These are phyloP conservation scores for Cyprinodon brontotheroides DNA, from an alignment of 2,113 vertebrate genomes.

Conservation along the genomic window DNA sequence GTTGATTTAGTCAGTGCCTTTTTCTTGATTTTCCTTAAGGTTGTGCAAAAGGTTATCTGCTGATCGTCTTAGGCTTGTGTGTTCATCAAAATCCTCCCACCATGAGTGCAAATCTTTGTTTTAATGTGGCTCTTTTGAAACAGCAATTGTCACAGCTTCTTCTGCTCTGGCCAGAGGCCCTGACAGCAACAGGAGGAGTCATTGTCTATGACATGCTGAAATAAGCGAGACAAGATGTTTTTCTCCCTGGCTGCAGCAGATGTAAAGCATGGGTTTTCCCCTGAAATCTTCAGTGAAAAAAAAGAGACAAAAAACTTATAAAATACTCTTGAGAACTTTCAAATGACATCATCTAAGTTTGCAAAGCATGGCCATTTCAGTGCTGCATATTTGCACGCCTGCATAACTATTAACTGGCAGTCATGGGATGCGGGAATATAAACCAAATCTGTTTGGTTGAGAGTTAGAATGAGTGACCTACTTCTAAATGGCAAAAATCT, in stretches of 20 bases:
- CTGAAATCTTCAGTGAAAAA: conserved; percentile 23
- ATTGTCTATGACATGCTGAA: conserved; percentile 31
- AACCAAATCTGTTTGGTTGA: conserved; percentile 18
- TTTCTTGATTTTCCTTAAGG: conserved; percentile 5
- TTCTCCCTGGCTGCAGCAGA: conserved; percentile 21
- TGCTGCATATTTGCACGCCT: conserved; percentile 56
- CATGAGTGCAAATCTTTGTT: conserved; percentile 13
- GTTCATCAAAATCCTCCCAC: conserved; percentile 23
- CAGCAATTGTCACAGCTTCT: conserved; percentile 38
- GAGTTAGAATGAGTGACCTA: conserved; percentile 2
- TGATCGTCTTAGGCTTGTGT: not conserved
- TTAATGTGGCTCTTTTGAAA: conserved; percentile 18
- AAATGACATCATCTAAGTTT: conserved; percentile 66
- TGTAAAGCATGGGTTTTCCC: conserved; percentile 56
- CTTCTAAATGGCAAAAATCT: conserved; percentile 23
- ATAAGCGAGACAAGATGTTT: conserved; percentile 37
- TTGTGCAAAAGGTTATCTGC: not conserved
- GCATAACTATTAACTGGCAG: conserved; percentile 51
- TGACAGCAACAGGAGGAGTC: conserved; percentile 35
- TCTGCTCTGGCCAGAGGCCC: conserved; percentile 17
- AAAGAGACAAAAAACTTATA: conserved; percentile 24
- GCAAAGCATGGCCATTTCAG: conserved; percentile 48
- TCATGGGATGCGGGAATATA: conserved; percentile 42
- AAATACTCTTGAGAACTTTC: conserved; percentile 41
- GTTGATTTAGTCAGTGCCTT: not conserved